Percentiles rank a stretch among this genome's conserved stretches.
Evolutionary conservation across 2,888 invertebrate genomes (phyloP).

Genomic region (Xestia rhomboidea): DNA sequence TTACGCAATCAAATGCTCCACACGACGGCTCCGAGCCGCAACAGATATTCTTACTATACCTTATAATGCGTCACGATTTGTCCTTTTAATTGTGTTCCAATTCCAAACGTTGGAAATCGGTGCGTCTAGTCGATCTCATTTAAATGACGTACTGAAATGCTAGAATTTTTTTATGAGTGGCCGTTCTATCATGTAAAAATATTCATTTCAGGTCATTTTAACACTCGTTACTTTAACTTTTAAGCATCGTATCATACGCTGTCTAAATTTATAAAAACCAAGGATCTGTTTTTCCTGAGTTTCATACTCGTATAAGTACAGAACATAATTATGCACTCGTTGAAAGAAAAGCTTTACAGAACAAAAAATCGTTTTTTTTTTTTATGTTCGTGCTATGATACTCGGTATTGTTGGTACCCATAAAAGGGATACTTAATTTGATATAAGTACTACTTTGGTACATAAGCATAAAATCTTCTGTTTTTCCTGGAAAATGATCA

Average conservation of each 20-base stretch:
- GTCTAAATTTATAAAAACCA: neutral
- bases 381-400: neutral
- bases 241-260: neutral
- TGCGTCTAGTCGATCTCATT: conserved; percentile 41
- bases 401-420: neutral
- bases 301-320: neutral
- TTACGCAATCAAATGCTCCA: conserved; percentile 77
- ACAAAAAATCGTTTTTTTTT: neutral
- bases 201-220: neutral
- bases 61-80: conserved; percentile 78
- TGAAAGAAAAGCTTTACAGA: neutral
- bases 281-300: neutral
- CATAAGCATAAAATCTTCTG: no score
- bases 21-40: conserved; percentile 69
- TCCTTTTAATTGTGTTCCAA: conserved; percentile 79
- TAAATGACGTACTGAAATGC: conserved; percentile 16
- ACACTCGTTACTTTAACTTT: neutral
- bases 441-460: neutral
- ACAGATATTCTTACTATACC: conserved; percentile 72
- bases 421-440: neutral
- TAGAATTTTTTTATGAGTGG: neutral
- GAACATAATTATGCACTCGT: neutral
- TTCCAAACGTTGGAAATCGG: conserved; percentile 70
- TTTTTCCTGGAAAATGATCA: neutral
- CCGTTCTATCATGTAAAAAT: neutral